These are phyloP conservation scores for Poecile montanus DNA, from an alignment of 2,797 vertebrate species.

Conservation along the genomic window DNA sequence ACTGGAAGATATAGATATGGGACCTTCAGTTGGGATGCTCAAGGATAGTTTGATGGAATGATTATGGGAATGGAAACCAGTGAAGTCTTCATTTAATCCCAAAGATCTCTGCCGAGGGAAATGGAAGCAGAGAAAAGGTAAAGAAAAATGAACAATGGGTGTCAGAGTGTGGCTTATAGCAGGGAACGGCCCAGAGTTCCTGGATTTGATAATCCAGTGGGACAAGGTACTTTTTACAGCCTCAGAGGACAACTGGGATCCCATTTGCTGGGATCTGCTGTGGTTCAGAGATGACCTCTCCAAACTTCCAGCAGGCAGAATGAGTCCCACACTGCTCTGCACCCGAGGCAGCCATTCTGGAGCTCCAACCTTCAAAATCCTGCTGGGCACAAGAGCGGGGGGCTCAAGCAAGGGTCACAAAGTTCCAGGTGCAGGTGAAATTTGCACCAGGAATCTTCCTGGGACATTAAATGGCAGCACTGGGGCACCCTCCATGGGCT, in stretches of 20 bases:
- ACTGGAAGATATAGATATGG: neutral
- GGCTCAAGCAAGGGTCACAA: neutral
- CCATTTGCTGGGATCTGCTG: neutral
- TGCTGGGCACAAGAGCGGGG: fast-evolving
- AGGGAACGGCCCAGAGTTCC: neutral
- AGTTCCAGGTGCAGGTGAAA: neutral
- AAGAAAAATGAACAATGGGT: neutral
- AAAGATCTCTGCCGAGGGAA: neutral
- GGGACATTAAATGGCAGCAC: neutral
- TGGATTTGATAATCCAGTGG: neutral
- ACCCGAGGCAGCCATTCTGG: neutral
- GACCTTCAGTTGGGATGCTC: neutral
- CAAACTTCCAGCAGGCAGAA: neutral
- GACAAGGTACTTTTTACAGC: neutral
- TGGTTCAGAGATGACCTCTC: neutral
- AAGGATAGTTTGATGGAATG: neutral
- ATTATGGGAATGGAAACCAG: neutral
- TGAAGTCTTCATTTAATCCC: neutral
- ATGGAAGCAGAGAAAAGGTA: neutral
- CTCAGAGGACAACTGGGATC: neutral
- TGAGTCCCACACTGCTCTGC: neutral
- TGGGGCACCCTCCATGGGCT: fast-evolving
- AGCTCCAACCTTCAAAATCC: neutral
- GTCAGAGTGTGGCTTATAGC: neutral
- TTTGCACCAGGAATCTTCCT: neutral